Evolutionary conservation across 1,140 invertebrate genomes (phyloP), one percentile per base, ranked within the genome.

Genomic region (Zelostemma sp.): DNA sequence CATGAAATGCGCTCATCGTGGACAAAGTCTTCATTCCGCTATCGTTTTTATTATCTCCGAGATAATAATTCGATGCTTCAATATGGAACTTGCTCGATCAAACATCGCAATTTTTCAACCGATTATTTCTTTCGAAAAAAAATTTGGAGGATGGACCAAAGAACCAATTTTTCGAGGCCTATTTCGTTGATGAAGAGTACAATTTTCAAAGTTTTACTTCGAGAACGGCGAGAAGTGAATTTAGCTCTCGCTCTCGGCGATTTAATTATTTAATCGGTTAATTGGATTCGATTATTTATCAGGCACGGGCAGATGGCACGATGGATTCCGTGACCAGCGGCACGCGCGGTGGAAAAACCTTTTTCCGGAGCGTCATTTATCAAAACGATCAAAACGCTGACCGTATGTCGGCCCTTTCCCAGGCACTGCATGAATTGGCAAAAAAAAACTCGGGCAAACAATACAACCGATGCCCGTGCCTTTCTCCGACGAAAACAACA

Each of bases 21-120:
- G 61, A 71, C 62, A 71, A 61, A 65, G 68, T 66, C 62, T 69
- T 16, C 56, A 38, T 9, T 1, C 56, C 58, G 57, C 58, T 71
- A 71, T 71, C 68, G 61, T 58, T 64, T 69, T 56, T 60, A 18
- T 54, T 38, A 12, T 31, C 11, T 43, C 18, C 41, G 25, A 56
- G 46, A 57, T 57, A 58, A 70, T 61, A 55, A 65, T 62, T 61
- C 53, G 57, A 65, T 61, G n/a, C n/a, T n/a, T n/a, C n/a, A n/a
- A n/a, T n/a, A n/a, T n/a, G n/a, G n/a, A n/a, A n/a, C n/a, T n/a
- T n/a, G n/a, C n/a, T n/a, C n/a, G n/a, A n/a, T n/a, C n/a, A n/a
- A n/a, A n/a, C n/a, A n/a, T n/a, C n/a, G n/a, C n/a, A n/a, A n/a
- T n/a, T n/a, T n/a, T n/a, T n/a, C n/a, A n/a, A n/a, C n/a, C n/a